Evolutionary conservation across 2,113 vertebrate species (phyloP).

Genomic region (Paradoxurus hermaphroditus): DNA sequence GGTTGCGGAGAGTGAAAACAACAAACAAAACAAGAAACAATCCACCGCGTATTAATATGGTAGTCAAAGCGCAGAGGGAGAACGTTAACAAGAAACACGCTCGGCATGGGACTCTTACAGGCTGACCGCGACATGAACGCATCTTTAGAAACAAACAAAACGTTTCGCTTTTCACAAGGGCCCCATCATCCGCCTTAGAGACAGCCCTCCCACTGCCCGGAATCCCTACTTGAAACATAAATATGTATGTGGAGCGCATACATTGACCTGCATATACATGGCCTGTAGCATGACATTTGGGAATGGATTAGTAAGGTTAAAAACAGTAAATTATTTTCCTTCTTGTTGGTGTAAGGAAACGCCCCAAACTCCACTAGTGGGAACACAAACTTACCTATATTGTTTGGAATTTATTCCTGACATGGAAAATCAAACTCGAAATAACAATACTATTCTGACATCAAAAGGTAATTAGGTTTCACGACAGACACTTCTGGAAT

Average conservation of each 20-base stretch:
- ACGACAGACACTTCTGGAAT: background rate
- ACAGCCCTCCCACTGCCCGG: background rate
- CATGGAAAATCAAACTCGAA: background rate
- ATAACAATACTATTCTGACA: background rate
- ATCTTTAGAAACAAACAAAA: background rate
- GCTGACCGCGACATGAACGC: background rate
- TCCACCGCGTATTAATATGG: background rate
- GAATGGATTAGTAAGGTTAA: background rate
- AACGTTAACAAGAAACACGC: background rate
- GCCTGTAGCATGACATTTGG: background rate
- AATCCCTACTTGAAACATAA: background rate
- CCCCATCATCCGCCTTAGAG: background rate
- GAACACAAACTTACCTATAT: background rate
- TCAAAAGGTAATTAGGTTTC: background rate
- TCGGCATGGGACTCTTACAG: too few species aligned
- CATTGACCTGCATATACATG: too few species aligned
- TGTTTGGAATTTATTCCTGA: background rate
- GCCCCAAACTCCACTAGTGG: background rate
- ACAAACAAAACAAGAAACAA: conserved; percentile 47
- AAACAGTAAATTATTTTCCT: background rate
- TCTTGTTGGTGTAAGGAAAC: background rate
- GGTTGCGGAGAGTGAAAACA: conserved; percentile 1
- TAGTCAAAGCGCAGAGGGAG: rapidly evolving
- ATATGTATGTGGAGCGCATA: rapidly evolving
- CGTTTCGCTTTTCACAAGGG: background rate